Evolutionary conservation across 30 jellyfish, hydroid and myxozoan genomes (phyloP).

Genomic region (Hydractinia echinata): DNA sequence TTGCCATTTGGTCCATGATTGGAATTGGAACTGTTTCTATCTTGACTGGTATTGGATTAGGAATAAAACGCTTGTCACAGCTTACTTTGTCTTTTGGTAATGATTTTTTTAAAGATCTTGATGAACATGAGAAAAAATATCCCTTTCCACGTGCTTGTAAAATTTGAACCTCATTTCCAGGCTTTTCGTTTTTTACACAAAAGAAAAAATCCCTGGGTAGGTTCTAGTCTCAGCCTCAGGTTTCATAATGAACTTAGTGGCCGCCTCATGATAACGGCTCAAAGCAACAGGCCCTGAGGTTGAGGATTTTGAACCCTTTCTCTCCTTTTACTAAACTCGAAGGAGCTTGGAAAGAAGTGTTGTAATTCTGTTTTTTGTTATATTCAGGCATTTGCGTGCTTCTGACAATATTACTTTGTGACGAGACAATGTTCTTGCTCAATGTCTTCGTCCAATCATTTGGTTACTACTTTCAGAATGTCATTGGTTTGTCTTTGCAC

Average conservation of each 20-base stretch:
- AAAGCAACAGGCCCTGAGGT: too few relatives aligned
- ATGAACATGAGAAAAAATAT: neutral
- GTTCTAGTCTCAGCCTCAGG: too few relatives aligned
- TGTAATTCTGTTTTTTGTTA: neutral
- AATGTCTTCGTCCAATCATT: conserved; percentile 72
- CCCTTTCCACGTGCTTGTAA: too few relatives aligned
- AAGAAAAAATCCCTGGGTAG: too few relatives aligned
- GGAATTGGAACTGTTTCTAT: conserved; percentile 78
- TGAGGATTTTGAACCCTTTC: neutral
- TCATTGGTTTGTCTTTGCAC: conserved; percentile 64
- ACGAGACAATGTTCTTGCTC: conserved; percentile 65
- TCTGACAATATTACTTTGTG: conserved; percentile 39
- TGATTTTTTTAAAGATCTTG: neutral
- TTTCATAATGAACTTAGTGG: too few relatives aligned
- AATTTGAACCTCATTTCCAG: too few relatives aligned
- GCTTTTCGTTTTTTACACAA: too few relatives aligned
- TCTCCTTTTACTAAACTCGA: neutral
- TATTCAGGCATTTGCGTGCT: conserved; percentile 53
- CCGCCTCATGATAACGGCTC: too few relatives aligned
- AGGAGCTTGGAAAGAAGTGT: neutral
- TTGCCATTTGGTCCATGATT: conserved; percentile 63
- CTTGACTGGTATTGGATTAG: conserved; percentile 62
- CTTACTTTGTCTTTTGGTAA: conserved; percentile 64
- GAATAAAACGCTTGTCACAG: conserved; percentile 67
- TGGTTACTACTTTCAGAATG: conserved; percentile 66